phyloP scores from a whole-genome alignment of 2,113 vertebrate genomes.

The Buteo buteo region DNA sequence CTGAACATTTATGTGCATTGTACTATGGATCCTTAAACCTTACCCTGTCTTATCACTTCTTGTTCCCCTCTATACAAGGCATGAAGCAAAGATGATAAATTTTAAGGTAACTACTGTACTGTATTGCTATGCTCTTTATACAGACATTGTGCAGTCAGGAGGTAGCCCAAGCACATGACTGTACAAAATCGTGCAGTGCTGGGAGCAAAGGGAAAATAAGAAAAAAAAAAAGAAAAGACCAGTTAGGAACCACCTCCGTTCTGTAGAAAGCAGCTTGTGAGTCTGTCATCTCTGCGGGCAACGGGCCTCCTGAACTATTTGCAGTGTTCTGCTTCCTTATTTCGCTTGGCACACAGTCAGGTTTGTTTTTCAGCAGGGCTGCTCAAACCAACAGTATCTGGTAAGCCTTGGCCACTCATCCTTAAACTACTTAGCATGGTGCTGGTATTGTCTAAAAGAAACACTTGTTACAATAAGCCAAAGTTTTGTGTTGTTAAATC shows the following conservation, averaged over 20 bases:
- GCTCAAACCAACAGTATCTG: constrained; percentile 1
- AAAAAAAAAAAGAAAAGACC: not conserved
- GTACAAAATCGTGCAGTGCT: not conserved
- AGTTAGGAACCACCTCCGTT: not conserved
- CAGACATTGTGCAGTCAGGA: not conserved
- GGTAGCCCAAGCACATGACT: not conserved
- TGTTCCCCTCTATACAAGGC: not conserved
- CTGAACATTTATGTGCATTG: not conserved
- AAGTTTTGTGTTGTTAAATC: not conserved
- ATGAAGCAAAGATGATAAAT: not conserved
- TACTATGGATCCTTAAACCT: not conserved
- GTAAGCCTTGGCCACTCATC: not conserved
- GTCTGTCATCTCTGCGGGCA: constrained; percentile 25
- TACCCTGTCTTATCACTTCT: not conserved
- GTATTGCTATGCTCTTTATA: not conserved
- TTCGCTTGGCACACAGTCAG: constrained; percentile 53
- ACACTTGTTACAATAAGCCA: not conserved
- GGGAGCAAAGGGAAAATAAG: not conserved
- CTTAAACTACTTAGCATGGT: not conserved
- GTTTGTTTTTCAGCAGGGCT: constrained; percentile 47
- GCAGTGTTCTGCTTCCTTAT: constrained; percentile 49
- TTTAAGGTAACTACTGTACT: not conserved
- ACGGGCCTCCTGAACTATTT: not conserved
- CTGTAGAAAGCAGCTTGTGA: not conserved
- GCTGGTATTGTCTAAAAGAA: not conserved